These are phyloP conservation scores for Oreonectes daqikongensis DNA, from an alignment of 2,797 vertebrate species.

Conservation along the genomic window DNA sequence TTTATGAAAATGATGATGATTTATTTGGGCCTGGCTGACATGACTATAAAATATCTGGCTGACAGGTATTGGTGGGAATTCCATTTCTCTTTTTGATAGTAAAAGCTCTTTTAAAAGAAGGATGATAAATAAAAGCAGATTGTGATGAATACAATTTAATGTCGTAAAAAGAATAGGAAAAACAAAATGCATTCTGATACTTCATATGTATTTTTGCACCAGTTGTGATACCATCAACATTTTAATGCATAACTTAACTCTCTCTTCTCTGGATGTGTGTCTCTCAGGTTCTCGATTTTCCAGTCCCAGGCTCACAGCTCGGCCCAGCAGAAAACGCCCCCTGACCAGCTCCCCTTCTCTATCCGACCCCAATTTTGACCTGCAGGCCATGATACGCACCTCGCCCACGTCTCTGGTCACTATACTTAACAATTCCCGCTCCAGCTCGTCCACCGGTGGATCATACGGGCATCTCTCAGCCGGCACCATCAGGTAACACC, in stretches of 20 bases:
- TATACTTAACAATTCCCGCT: conserved; percentile 96
- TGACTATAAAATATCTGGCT: conserved; percentile 14
- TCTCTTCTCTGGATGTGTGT: conserved; percentile 51
- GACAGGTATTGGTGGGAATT: conserved; percentile 39
- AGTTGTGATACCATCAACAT: conserved; percentile 56
- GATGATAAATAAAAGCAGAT: background rate
- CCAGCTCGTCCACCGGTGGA: conserved; percentile 96
- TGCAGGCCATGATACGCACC: conserved; percentile 96
- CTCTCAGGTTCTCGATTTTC: conserved; percentile 87
- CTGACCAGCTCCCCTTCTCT: conserved; percentile 90
- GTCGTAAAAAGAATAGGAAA: background rate
- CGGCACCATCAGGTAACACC: conserved; percentile 89
- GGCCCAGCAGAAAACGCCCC: conserved; percentile 93
- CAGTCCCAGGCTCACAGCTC: conserved; percentile 86
- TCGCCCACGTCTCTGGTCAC: conserved; percentile 97
- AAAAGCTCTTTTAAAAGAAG: conserved; percentile 1
- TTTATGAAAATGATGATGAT: background rate
- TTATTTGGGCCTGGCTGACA: conserved; percentile 4
- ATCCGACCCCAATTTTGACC: conserved; percentile 96
- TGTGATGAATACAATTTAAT: background rate
- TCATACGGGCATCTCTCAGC: conserved; percentile 98
- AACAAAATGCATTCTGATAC: background rate
- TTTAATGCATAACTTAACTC: conserved; percentile 32
- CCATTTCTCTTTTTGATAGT: background rate
- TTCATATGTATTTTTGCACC: background rate